Percentiles rank a stretch among this genome's conserved stretches.
Conservation (phyloP, 1,140 invertebrate genomes). For the Carcinoscorpius rotundicauda region DNA sequence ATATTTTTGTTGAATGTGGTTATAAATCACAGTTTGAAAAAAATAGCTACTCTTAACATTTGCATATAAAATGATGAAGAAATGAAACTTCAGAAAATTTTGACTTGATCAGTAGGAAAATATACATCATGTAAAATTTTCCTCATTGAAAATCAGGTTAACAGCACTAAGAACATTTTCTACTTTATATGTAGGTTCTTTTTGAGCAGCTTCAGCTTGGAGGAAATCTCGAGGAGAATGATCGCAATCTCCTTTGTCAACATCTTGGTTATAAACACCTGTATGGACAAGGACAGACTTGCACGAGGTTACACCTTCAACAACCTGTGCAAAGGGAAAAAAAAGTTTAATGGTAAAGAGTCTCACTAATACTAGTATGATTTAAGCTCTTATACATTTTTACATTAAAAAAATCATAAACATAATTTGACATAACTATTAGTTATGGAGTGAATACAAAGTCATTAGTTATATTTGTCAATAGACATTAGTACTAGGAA, state of each 20-base stretch:
- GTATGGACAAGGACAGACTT: slow-evolving; percentile 31
- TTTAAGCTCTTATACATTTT: not conserved
- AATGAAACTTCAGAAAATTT: too few relatives aligned
- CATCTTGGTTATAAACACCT: slow-evolving; percentile 29
- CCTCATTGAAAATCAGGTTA: slow-evolving; percentile 34
- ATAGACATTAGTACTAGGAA: too few relatives aligned
- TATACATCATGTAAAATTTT: too few relatives aligned
- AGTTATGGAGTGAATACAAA: too few relatives aligned
- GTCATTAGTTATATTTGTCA: too few relatives aligned
- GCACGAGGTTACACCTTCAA: slow-evolving; percentile 16
- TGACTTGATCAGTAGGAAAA: too few relatives aligned
- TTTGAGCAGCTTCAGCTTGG: slow-evolving; percentile 39
- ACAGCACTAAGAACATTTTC: slow-evolving; percentile 43
- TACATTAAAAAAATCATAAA: too few relatives aligned
- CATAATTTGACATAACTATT: too few relatives aligned
- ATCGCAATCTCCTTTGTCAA: slow-evolving; percentile 22
- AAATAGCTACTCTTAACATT: too few relatives aligned
- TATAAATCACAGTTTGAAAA: too few relatives aligned
- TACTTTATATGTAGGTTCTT: slow-evolving; percentile 37
- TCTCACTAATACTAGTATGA: not conserved
- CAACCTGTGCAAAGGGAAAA: not conserved
- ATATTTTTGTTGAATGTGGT: too few relatives aligned
- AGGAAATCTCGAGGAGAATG: slow-evolving; percentile 38
- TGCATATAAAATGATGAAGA: too few relatives aligned
- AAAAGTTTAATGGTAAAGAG: not conserved